Evolutionary conservation across 1,140 invertebrate genomes (phyloP).

Genomic region (Idris sp.): DNA sequence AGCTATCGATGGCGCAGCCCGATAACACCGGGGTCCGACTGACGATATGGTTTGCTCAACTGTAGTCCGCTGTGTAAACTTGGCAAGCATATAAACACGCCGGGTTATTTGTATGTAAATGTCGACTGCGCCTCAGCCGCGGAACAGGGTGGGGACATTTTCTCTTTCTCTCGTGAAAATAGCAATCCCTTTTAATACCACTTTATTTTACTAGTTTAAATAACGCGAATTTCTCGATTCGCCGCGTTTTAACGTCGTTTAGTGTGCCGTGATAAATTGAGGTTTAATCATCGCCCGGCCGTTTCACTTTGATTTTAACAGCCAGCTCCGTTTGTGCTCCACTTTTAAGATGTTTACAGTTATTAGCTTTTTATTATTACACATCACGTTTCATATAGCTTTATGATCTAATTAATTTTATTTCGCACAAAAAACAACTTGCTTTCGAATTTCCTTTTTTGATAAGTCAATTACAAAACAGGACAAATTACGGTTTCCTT

Average conservation of each 20-base stretch:
- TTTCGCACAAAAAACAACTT: too few species aligned
- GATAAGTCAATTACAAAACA: too few species aligned
- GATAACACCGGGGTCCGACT: slow-evolving; percentile 52
- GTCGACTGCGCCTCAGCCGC: slow-evolving; percentile 54
- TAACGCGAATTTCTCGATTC: slow-evolving; percentile 40
- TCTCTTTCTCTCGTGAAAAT: slow-evolving; percentile 57
- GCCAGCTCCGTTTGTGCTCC: not conserved
- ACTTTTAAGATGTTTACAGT: slow-evolving; percentile 12
- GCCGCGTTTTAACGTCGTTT: slow-evolving; percentile 31
- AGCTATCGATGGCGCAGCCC: slow-evolving; percentile 51
- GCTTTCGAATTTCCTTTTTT: too few species aligned
- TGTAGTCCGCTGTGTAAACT: slow-evolving; percentile 64
- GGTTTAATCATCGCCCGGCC: slow-evolving; percentile 25
- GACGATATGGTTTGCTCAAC: slow-evolving; percentile 58
- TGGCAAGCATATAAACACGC: slow-evolving; percentile 65
- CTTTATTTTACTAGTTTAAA: slow-evolving; percentile 56
- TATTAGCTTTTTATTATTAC: too few species aligned
- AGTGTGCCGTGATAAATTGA: slow-evolving; percentile 27
- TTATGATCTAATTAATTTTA: too few species aligned
- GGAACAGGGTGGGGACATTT: slow-evolving; percentile 51
- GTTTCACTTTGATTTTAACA: slow-evolving; percentile 19
- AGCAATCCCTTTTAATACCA: slow-evolving; percentile 47
- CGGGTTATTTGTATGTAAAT: slow-evolving; percentile 73
- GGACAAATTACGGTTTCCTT: slow-evolving; percentile 19
- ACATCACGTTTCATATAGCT: too few species aligned